Evolutionary conservation across 2,888 invertebrate species (phyloP).

Genomic region (Leptopilina drosophilae): DNA sequence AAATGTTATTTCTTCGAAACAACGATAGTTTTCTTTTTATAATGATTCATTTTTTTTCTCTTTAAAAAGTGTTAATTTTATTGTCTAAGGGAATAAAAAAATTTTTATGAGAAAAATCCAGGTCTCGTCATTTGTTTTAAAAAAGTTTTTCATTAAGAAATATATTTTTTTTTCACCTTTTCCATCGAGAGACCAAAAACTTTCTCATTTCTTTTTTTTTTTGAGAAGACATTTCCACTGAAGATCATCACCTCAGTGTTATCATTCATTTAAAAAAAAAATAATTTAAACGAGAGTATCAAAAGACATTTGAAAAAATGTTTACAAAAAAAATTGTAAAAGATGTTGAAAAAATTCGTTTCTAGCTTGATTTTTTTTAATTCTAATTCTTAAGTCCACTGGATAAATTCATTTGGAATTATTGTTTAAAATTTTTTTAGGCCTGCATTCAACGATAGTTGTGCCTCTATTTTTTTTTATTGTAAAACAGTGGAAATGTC

Average conservation of each 20-base stretch:
- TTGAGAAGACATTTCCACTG: constrained; percentile 17
- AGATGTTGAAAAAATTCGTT: neutral
- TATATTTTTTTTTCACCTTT: neutral
- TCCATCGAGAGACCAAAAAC: neutral
- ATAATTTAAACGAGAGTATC: too few relatives aligned
- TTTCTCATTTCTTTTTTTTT: neutral
- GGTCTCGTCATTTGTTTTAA: neutral
- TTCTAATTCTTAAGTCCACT: neutral
- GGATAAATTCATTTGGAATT: neutral
- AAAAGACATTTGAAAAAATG: too few relatives aligned
- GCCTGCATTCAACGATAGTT: neutral
- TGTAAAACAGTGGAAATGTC: constrained; percentile 28
- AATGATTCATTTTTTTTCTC: neutral
- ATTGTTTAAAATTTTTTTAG: neutral
- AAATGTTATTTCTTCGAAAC: too few relatives aligned
- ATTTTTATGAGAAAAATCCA: neutral
- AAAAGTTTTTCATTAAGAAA: neutral
- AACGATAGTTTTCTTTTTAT: too few relatives aligned
- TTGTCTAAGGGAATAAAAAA: constrained; percentile 8
- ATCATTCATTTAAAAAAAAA: neutral
- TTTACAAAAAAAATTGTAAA: too few relatives aligned
- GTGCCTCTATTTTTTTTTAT: neutral
- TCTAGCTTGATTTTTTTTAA: too few relatives aligned
- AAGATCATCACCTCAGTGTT: neutral
- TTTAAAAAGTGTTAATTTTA: constrained; percentile 8